These are phyloP conservation scores for Spisula subtruncata DNA, from an alignment of 2,888 invertebrate species.

Conservation along the genomic window DNA sequence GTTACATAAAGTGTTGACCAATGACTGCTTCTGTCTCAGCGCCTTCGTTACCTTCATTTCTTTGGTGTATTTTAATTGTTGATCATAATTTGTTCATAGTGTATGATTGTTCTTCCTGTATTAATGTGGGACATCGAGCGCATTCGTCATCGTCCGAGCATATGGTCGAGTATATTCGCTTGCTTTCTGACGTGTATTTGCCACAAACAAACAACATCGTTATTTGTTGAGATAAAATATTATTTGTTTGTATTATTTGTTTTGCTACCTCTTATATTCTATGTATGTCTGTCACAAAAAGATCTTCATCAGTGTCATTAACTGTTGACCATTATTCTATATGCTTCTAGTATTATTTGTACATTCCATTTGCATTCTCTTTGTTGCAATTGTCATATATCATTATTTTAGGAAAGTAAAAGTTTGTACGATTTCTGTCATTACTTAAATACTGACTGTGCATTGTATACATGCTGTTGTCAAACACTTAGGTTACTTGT, in stretches of 20 bases:
- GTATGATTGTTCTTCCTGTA: too few species aligned
- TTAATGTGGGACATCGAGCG: too few species aligned
- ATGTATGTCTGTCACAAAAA: background rate
- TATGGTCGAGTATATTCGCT: too few species aligned
- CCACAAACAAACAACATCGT: background rate
- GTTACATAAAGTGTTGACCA: background rate
- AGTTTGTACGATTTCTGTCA: too few species aligned
- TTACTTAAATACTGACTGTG: too few species aligned
- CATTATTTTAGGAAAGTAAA: too few species aligned
- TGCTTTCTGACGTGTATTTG: too few species aligned
- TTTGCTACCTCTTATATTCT: background rate
- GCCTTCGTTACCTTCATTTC: slow-evolving; percentile 13
- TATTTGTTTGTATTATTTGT: slow-evolving; percentile 1
- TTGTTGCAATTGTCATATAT: background rate
- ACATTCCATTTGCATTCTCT: background rate
- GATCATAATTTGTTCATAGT: background rate
- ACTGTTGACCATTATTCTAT: background rate
- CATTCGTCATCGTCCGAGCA: too few species aligned
- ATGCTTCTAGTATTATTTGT: background rate
- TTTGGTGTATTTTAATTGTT: background rate
- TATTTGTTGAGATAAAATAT: too few species aligned
- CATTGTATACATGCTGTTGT: too few species aligned
- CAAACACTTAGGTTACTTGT: too few species aligned
- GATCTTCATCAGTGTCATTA: background rate
- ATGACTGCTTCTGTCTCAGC: slow-evolving; percentile 11